A percentile compares a stretch with the other conserved stretches of the same genome.
Evolutionary conservation across 92 coral and sea anemone species (phyloP).

Genomic region (Zoanthus solanderi): DNA sequence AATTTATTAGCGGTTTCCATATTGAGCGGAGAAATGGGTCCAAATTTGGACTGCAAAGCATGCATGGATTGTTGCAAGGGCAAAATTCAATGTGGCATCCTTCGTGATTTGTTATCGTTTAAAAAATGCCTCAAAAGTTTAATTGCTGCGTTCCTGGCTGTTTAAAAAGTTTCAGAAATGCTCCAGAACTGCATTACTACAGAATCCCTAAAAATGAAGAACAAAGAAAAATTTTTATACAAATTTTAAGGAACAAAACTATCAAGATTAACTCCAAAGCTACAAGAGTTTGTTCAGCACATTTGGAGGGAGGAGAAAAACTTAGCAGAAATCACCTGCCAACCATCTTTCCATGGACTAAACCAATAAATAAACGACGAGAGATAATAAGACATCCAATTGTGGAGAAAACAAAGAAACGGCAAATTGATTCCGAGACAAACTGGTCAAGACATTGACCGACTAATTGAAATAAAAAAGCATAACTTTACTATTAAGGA

Average conservation of each 20-base stretch:
- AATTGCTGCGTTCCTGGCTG: constrained; percentile 69
- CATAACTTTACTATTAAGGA: constrained; percentile 32
- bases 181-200: constrained; percentile 57
- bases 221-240: constrained; percentile 43
- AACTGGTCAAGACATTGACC: constrained; percentile 54
- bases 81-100: background rate
- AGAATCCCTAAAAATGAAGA: constrained; percentile 63
- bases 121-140: constrained; percentile 44
- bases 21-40: background rate
- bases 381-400: constrained; percentile 20
- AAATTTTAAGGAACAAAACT: constrained; percentile 15
- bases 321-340: constrained; percentile 56
- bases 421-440: constrained; percentile 44
- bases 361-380: constrained; percentile 48
- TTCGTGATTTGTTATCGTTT: background rate
- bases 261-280: constrained; percentile 58
- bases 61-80: constrained; percentile 22
- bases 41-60: constrained; percentile 15
- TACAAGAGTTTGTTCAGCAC: constrained; percentile 51
- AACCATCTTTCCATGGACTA: constrained; percentile 63
- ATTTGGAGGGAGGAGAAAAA: constrained; percentile 70
- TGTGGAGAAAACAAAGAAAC: constrained; percentile 29
- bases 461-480: constrained; percentile 48
- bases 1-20: constrained; percentile 1
- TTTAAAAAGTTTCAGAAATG: constrained; percentile 59